Conservation (phyloP, 1,140 invertebrate genomes). For the Penaeus indicus region DNA sequence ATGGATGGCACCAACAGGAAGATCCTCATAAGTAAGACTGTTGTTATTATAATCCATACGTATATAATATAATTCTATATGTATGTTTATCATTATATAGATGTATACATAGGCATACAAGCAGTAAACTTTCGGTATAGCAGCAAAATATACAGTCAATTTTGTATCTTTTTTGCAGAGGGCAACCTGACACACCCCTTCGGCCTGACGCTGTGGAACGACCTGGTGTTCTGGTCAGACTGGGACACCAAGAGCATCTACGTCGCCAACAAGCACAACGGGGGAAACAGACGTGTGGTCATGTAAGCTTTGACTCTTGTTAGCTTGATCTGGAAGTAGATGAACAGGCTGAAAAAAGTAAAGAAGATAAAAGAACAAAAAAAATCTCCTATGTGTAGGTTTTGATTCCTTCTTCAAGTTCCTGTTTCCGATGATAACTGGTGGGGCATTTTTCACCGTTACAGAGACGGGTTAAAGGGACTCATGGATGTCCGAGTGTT, state of each 20-base stretch:
- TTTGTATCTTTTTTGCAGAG: slow-evolving; percentile 30
- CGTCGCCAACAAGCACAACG: slow-evolving; percentile 82
- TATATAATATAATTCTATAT: too few relatives aligned
- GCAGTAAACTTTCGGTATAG: not conserved
- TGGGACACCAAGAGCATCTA: slow-evolving; percentile 77
- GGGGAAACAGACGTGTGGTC: slow-evolving; percentile 76
- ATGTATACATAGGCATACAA: too few relatives aligned
- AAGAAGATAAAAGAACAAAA: too few relatives aligned
- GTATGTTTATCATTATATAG: too few relatives aligned
- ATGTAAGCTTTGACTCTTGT: slow-evolving; percentile 69
- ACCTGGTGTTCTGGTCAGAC: slow-evolving; percentile 75
- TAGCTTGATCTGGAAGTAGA: not conserved
- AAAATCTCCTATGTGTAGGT: too few relatives aligned
- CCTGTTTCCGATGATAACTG: not conserved
- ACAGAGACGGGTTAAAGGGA: slow-evolving; percentile 45
- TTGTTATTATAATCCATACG: not conserved
- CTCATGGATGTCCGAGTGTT: slow-evolving; percentile 88
- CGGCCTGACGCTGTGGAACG: slow-evolving; percentile 74
- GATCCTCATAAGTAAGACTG: slow-evolving; percentile 77
- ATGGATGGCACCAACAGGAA: slow-evolving; percentile 79
- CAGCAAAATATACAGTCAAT: not conserved
- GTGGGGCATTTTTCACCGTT: not conserved
- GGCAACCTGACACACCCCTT: slow-evolving; percentile 72
- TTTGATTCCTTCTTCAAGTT: not conserved
- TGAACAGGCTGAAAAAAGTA: not conserved